Evolutionary conservation across 2,113 vertebrate genomes (phyloP).

Genomic region (Grammomys surdaster): DNA sequence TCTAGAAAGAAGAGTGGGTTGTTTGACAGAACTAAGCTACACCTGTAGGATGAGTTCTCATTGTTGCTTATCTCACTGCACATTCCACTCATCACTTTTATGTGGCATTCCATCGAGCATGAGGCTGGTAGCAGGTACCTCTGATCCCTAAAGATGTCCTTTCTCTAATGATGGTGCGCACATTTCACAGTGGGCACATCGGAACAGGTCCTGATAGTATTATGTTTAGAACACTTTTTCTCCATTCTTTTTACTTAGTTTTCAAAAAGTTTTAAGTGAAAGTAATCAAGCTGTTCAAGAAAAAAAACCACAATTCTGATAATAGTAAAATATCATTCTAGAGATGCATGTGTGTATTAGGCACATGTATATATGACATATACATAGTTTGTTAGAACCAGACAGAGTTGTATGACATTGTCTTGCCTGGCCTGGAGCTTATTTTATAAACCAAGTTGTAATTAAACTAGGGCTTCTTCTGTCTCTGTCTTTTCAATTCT

Average conservation of each 20-base stretch:
- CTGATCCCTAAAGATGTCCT: neutral
- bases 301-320: constrained; percentile 40
- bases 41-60: neutral
- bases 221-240: neutral
- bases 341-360: neutral
- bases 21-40: neutral
- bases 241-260: constrained; percentile 52
- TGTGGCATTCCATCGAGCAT: constrained; percentile 55
- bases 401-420: neutral
- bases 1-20: neutral
- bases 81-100: constrained; percentile 49
- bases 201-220: neutral
- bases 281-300: constrained; percentile 7
- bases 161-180: neutral
- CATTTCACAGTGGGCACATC: constrained; percentile 1
- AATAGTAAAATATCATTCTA: constrained; percentile 26
- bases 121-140: constrained; percentile 66
- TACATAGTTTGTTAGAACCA: neutral
- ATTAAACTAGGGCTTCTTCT: neutral
- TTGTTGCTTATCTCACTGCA: neutral
- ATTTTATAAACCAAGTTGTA: accelerated
- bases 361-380: neutral
- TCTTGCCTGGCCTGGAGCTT: too few relatives aligned
- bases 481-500: neutral
- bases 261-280: constrained; percentile 39